Conservation (phyloP, 2,113 vertebrate species). For the Cettia cetti region DNA sequence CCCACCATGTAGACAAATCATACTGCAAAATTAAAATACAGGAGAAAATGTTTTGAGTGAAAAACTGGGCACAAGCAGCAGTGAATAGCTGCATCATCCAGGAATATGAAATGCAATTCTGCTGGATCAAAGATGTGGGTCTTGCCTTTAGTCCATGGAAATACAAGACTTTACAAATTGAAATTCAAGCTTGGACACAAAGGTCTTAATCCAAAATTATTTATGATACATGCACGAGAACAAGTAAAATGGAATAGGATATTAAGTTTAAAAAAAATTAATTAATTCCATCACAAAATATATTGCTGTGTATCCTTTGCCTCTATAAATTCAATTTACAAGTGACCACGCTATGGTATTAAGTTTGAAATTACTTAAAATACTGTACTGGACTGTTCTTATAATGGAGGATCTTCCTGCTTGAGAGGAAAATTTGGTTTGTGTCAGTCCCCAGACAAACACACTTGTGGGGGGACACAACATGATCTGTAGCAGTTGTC, state of each 20-base stretch:
- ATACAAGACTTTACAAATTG: background rate
- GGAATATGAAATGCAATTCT: background rate
- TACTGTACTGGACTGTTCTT: background rate
- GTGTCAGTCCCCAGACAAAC: background rate
- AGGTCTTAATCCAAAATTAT: background rate
- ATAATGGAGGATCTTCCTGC: background rate
- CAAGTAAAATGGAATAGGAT: background rate
- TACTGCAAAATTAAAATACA: background rate
- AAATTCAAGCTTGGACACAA: background rate
- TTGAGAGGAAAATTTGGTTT: background rate
- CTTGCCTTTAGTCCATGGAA: background rate
- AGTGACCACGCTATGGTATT: background rate
- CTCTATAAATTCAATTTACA: background rate
- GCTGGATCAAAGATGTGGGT: background rate
- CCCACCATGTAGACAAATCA: background rate
- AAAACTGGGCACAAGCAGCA: background rate
- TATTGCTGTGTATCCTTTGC: background rate
- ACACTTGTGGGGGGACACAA: background rate
- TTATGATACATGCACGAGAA: background rate
- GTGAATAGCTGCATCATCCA: background rate
- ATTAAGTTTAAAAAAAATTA: background rate
- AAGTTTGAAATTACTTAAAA: background rate
- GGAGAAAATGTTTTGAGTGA: background rate
- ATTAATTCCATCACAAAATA: background rate
- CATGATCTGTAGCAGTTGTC: background rate